Base-by-base conservation (phyloP, 2,797 vertebrate genomes). In the Bucorvus abyssinicus region DNA sequence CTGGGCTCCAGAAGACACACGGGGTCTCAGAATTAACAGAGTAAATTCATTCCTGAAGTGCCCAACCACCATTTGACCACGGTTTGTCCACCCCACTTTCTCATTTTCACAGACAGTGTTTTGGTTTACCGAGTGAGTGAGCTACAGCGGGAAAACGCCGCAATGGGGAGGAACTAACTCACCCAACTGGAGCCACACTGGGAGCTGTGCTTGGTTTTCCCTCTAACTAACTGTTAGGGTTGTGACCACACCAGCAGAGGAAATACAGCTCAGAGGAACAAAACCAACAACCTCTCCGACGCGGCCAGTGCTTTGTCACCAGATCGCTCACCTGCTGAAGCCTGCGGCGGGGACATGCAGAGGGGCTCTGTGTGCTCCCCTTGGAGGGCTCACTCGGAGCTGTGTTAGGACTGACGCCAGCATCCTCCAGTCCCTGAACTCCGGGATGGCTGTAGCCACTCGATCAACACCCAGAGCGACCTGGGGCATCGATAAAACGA, bases 291-390 rank as follows among this genome's bases (percentile, higher is more conserved):
- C 42, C 34, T 63, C 84, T 63, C 55, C 42, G 40, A n/a, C 1
- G 7, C 3, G 55, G 56, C 9, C 74, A 67, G 22, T 47, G 22
- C 34, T 69, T 59, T 65, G 49, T 42, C 34, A 49, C 6, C 42
- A 61, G 27, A 9, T 9, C 12, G 38, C 38, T 69, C 50, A 64
- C 69, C 47, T 47, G 42, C 61, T 50, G 44, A 26, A 77, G 49
- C 9, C 38, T 6, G 3, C 0, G 6, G 49, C 22, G 32, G 29
- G 42, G n/a, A 38, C 20, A 26, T 6, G 32, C 56, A 45, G 0
- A 27, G 4, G 8, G 0, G 0, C 1, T 44, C 22, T 5, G 16
- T 4, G 38, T 40, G 38, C 38, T 12, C 38, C 38, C 38, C 12
- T 40, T 12, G 12, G 12, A 40, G 38, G 38, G 38, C 38, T 9